Conservation (phyloP, 2,888 invertebrate genomes). For the Ctena decussata region DNA sequence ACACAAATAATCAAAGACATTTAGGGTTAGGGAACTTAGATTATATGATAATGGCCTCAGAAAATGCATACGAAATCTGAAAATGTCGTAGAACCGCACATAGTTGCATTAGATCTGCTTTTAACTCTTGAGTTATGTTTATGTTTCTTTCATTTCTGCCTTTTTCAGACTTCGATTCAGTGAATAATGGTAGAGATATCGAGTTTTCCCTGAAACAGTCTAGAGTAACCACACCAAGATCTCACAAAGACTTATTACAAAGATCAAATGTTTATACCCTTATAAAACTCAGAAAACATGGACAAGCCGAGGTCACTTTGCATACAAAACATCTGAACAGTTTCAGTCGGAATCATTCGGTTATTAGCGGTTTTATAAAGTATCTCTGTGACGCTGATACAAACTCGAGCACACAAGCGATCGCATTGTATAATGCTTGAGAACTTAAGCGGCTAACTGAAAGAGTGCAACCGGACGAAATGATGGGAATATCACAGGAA, state of each 20-base stretch:
- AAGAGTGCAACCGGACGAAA: too few relatives aligned
- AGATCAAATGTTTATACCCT: not conserved
- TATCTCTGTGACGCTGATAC: conserved; percentile 60
- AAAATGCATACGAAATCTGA: too few relatives aligned
- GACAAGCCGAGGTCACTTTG: not conserved
- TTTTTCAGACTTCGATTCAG: not conserved
- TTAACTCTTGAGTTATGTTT: too few relatives aligned
- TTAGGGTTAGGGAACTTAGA: too few relatives aligned
- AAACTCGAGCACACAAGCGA: conserved; percentile 60
- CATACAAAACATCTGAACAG: not conserved
- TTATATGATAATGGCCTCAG: too few relatives aligned
- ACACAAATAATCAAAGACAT: too few relatives aligned
- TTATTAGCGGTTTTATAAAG: conserved; percentile 55
- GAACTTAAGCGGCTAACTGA: too few relatives aligned
- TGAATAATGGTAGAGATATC: conserved; percentile 4
- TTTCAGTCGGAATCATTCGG: conserved; percentile 24
- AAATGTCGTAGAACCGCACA: too few relatives aligned
- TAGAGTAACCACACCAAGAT: not conserved
- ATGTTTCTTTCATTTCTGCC: not conserved
- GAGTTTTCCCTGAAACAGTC: not conserved
- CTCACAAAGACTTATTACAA: not conserved
- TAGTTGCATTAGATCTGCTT: too few relatives aligned
- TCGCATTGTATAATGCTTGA: conserved; percentile 53
- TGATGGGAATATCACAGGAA: too few relatives aligned
- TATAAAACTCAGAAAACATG: not conserved